Evolutionary conservation across 2,113 vertebrate species (phyloP).

Genomic region (Guaruba guarouba): DNA sequence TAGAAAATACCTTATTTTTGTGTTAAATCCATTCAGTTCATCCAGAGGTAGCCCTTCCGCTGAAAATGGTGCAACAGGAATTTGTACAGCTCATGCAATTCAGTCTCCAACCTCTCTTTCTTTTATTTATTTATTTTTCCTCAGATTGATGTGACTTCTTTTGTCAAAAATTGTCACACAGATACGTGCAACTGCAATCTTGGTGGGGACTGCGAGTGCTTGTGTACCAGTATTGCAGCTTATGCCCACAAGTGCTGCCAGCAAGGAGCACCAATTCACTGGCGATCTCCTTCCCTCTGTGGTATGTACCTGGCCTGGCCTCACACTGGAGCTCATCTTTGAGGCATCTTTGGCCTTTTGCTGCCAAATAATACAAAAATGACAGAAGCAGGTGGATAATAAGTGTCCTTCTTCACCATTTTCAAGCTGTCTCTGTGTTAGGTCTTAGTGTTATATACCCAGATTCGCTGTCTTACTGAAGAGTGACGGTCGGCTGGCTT

Average conservation of each 20-base stretch:
- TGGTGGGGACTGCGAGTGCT: constrained; percentile 94
- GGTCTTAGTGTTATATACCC: not conserved
- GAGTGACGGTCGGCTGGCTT: not conserved
- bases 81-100: not conserved
- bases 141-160: constrained; percentile 96
- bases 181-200: constrained; percentile 97
- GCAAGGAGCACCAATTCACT: constrained; percentile 86
- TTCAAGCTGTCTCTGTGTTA: not conserved
- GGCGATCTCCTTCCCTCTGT: constrained; percentile 89
- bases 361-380: not conserved
- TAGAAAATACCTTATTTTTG: not conserved
- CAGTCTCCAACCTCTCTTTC: not conserved
- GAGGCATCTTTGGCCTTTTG: not conserved
- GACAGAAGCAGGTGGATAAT: not conserved
- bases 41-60: not conserved
- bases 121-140: too few species aligned
- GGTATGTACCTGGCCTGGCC: constrained; percentile 76
- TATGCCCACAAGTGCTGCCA: constrained; percentile 97
- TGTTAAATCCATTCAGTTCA: not conserved
- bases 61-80: not conserved
- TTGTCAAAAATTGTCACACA: constrained; percentile 95
- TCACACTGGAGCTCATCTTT: fast-evolving
- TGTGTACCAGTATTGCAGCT: constrained; percentile 94
- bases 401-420: not conserved
- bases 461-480: not conserved